A percentile compares a stretch with the other conserved stretches of the same genome.
These are phyloP conservation scores for Adineta ricciae DNA, from an alignment of 2,888 invertebrate genomes.

Conservation along the genomic window DNA sequence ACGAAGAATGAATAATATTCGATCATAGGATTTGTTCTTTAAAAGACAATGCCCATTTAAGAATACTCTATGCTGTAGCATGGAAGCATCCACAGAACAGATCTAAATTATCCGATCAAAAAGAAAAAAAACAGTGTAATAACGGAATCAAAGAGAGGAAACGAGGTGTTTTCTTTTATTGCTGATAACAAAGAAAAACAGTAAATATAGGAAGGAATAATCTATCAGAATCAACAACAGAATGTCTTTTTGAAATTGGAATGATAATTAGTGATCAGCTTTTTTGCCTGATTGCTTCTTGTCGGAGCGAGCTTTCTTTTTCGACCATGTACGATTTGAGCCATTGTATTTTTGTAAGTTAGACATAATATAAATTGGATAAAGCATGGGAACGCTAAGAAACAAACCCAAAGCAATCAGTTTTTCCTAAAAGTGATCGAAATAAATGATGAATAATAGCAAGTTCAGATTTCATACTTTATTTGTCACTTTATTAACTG, in stretches of 20 bases:
- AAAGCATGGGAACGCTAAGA: not conserved
- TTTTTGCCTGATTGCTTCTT: not conserved
- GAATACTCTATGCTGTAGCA: not conserved
- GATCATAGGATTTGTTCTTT: not conserved
- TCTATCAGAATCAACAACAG: not conserved
- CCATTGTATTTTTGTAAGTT: not conserved
- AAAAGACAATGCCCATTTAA: not conserved
- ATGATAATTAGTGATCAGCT: too few species aligned
- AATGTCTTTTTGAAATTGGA: not conserved
- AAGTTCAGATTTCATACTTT: not conserved
- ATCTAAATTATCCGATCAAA: not conserved
- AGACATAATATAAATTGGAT: not conserved
- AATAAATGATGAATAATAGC: not conserved
- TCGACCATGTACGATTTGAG: not conserved
- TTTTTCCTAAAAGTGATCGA: not conserved
- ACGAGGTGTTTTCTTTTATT: not conserved
- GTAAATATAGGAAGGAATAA: not conserved
- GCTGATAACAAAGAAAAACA: not conserved
- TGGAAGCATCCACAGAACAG: not conserved
- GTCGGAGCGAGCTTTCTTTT: not conserved
- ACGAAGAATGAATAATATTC: not conserved
- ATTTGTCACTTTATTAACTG: not conserved
- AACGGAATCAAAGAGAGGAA: not conserved
- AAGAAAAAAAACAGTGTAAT: not conserved
- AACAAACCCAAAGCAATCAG: not conserved